Evolutionary conservation across 2,797 vertebrate genomes (phyloP), one percentile per base, ranked within the genome.

Genomic region (Cossypha niveicapilla): DNA sequence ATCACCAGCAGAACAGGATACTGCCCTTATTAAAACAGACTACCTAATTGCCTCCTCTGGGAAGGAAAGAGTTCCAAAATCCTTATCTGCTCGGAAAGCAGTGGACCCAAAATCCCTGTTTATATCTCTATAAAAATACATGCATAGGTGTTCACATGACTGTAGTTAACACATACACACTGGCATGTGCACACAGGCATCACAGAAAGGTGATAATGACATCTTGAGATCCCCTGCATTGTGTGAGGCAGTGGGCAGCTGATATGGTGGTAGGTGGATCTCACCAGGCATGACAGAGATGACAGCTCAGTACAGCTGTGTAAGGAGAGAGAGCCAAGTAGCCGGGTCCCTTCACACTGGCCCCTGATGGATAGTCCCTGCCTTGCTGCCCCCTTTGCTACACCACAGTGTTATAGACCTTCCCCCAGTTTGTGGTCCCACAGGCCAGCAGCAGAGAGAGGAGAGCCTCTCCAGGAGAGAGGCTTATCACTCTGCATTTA

Each of bases 31-130:
- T 63, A 30, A 84, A 89, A 88, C 0, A 66, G 72, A 37, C 37
- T 48, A 39, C 35, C 57, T 81, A 84, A 86, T 77, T 91, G 65
- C 68, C 47, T 83, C 48, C 71, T 83, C 41, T 51, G 88, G 56
- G 86, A 39, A 61, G 19, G 54, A 67, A 72, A 62, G 39, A 10
- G 61, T 79, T 60, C 66, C 70, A 91, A 85, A 85, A 88, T 62
- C 53, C 48, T 71, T 10, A 13, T 21, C 41, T 80, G 50, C 35
- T 61, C 28, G 34, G 68, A 70, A 67, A 86, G 63, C 0, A 41
- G 25, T 4, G 2, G 57, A 50, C 51, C 25, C 60, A 8, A 44
- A 86, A 62, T 32, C 32, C 10, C n/a, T 34, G 5, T 30, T 39
- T 60, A 3, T 79, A 14, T 23, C 21, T 67, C 4, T 51, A 22